Conservation (phyloP, 2,888 invertebrate species). For the Creontiades dilutus region DNA sequence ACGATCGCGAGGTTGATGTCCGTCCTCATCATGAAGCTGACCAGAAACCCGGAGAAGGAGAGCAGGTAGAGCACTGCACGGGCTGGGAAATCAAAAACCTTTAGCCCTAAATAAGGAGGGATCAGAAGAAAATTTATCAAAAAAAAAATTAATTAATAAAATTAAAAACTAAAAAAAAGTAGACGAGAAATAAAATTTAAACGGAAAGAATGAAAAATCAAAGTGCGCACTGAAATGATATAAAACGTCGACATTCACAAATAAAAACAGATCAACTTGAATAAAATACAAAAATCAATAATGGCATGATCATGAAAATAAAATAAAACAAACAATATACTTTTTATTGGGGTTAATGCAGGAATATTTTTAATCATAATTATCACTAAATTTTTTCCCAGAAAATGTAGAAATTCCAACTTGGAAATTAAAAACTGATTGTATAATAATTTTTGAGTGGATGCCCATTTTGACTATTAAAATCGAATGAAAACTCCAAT, state of each 20-base stretch:
- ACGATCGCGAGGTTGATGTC: constrained; percentile 87
- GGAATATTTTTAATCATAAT: no score
- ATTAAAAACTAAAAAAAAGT: background rate
- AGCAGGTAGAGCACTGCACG: constrained; percentile 85
- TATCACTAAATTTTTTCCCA: no score
- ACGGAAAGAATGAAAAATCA: background rate
- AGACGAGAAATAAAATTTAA: background rate
- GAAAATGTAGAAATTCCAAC: no score
- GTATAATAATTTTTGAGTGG: no score
- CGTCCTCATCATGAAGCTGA: constrained; percentile 88
- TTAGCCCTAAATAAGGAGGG: constrained; percentile 41
- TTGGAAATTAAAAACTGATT: no score
- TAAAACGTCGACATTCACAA: background rate
- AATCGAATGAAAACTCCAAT: no score
- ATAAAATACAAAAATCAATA: no score
- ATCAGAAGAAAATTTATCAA: constrained; percentile 22
- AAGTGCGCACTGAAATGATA: background rate
- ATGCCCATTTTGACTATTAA: no score
- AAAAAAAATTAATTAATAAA: background rate
- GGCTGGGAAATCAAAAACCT: constrained; percentile 80
- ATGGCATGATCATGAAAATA: no score
- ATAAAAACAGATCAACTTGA: no score
- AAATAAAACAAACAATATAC: no score
- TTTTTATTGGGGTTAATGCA: no score
- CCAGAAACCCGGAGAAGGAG: constrained; percentile 86